Evolutionary conservation across 2,888 invertebrate genomes (phyloP).

Genomic region (Argyra leucocephala): DNA sequence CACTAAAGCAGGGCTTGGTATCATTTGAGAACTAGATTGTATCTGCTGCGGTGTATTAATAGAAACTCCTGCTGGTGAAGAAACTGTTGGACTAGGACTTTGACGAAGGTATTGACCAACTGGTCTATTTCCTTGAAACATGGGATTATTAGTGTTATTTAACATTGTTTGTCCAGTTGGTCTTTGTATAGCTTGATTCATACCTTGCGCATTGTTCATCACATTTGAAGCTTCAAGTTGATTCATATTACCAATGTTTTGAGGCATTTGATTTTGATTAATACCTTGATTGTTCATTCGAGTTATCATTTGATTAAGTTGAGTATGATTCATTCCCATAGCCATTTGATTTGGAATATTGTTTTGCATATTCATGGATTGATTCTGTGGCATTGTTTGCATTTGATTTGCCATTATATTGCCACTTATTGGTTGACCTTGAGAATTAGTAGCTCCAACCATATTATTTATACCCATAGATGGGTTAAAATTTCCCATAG

Average conservation of each 20-base stretch:
- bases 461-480: slow-evolving; percentile 45
- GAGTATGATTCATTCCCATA: slow-evolving; percentile 19
- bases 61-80: slow-evolving; percentile 54
- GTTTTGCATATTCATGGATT: slow-evolving; percentile 16
- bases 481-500: slow-evolving; percentile 38
- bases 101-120: slow-evolving; percentile 68
- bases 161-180: slow-evolving; percentile 18
- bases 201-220: slow-evolving; percentile 38
- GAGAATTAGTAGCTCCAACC: slow-evolving; percentile 21
- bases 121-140: slow-evolving; percentile 50
- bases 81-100: slow-evolving; percentile 69
- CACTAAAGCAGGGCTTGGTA: slow-evolving; percentile 58
- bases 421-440: slow-evolving; percentile 24
- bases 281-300: slow-evolving; percentile 46
- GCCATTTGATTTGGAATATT: slow-evolving; percentile 9
- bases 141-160: slow-evolving; percentile 38
- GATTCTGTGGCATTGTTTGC: not conserved
- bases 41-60: slow-evolving; percentile 32
- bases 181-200: slow-evolving; percentile 32
- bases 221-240: slow-evolving; percentile 22
- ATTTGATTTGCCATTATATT: slow-evolving; percentile 31
- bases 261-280: slow-evolving; percentile 44
- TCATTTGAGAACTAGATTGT: slow-evolving; percentile 51
- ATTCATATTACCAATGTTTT: slow-evolving; percentile 30
- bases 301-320: slow-evolving; percentile 42